These are phyloP conservation scores for Salvator merianae DNA, from an alignment of 2,113 vertebrate genomes.

Conservation along the genomic window DNA sequence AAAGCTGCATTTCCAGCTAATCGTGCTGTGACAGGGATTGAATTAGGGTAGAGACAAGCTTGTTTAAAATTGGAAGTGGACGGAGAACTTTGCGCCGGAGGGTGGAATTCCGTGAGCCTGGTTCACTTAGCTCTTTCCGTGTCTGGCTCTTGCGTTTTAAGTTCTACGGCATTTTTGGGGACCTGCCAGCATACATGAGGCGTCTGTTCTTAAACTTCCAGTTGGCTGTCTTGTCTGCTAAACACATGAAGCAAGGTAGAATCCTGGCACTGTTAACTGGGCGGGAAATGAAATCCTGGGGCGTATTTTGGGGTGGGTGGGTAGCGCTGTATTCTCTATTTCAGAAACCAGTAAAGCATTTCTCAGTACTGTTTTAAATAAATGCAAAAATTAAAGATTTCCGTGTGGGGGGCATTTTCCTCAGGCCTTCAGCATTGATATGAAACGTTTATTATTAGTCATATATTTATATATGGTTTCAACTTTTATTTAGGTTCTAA, in stretches of 20 bases:
- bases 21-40: conserved; percentile 12
- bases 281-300: too few species aligned
- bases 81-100: background rate
- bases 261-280: background rate
- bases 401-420: too few species aligned
- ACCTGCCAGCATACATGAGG: too few species aligned
- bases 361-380: too few species aligned
- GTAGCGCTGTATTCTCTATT: too few species aligned
- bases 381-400: too few species aligned
- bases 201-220: background rate
- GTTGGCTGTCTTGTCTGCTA: conserved; percentile 8
- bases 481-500: too few species aligned
- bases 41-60: background rate
- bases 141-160: background rate
- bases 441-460: too few species aligned
- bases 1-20: background rate
- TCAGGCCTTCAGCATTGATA: too few species aligned
- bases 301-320: too few species aligned
- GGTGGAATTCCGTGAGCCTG: background rate
- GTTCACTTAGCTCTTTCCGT: background rate
- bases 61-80: background rate
- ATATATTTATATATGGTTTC: too few species aligned
- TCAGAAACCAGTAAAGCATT: too few species aligned
- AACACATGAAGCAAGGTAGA: background rate
- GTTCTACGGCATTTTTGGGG: background rate